Conservation (phyloP, 1,140 invertebrate species). For the Drosophila watanabei region DNA sequence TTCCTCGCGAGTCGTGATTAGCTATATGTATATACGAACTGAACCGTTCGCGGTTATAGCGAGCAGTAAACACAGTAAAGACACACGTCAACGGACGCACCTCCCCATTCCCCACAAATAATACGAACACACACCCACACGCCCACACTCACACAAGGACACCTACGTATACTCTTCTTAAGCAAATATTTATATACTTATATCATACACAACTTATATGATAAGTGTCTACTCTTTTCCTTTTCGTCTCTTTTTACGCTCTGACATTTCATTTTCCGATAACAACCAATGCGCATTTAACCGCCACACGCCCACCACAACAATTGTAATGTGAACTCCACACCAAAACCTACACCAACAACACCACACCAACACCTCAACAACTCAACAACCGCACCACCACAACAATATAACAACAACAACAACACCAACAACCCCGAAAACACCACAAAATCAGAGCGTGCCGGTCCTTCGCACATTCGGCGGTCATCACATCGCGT, state of each 20-base stretch:
- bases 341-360: conserved; percentile 39
- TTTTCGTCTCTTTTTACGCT: conserved; percentile 84
- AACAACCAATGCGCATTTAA: conserved; percentile 66
- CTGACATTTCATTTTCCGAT: conserved; percentile 82
- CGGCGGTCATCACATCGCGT: conserved; percentile 86
- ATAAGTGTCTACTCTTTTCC: conserved; percentile 83
- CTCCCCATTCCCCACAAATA: conserved; percentile 28
- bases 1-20: conserved; percentile 31
- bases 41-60: conserved; percentile 9
- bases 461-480: conserved; percentile 85
- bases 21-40: conserved; percentile 31
- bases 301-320: conserved; percentile 61
- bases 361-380: conserved; percentile 33
- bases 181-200: conserved; percentile 70
- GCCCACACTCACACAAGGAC: conserved; percentile 33
- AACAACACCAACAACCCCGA: conserved; percentile 38
- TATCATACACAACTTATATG: conserved; percentile 84
- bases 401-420: conserved; percentile 19
- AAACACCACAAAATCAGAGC: conserved; percentile 75
- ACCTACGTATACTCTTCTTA: conserved; percentile 66
- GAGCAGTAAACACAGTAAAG: conserved; percentile 21
- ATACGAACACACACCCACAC: conserved; percentile 19
- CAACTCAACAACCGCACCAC: conserved; percentile 26
- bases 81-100: conserved; percentile 30
- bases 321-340: conserved; percentile 54